Percentiles rank a stretch among this genome's conserved stretches.
phyloP scores from a whole-genome alignment of 2,797 vertebrate genomes.

The Tenualosa thibaudeaui region DNA sequence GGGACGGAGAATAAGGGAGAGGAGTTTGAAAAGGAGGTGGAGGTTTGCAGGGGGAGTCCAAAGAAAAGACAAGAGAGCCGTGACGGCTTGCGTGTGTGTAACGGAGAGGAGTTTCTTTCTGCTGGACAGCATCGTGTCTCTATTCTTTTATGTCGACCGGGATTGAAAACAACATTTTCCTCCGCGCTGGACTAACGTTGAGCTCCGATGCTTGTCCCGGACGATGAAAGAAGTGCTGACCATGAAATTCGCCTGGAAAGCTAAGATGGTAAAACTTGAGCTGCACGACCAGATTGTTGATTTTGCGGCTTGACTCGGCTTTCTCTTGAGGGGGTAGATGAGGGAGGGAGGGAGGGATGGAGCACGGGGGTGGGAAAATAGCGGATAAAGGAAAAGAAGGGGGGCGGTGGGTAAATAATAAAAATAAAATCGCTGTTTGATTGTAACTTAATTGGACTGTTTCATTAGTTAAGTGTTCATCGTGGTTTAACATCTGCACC shows the following conservation, averaged over 20 bases:
- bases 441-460: constrained; percentile 27
- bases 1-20: constrained; percentile 52
- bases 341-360: constrained; percentile 27
- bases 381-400: constrained; percentile 57
- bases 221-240: constrained; percentile 80
- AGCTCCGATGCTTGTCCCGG: constrained; percentile 72
- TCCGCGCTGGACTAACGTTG: constrained; percentile 49
- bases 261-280: constrained; percentile 86
- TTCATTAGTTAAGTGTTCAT: constrained; percentile 23
- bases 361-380: constrained; percentile 60
- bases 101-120: constrained; percentile 58
- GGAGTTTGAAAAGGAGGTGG: constrained; percentile 52
- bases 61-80: constrained; percentile 35
- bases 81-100: constrained; percentile 52
- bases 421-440: background rate
- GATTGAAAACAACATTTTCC: constrained; percentile 36
- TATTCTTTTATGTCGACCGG: constrained; percentile 30
- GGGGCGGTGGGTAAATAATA: constrained; percentile 21
- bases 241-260: constrained; percentile 94
- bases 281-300: constrained; percentile 47
- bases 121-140: constrained; percentile 46
- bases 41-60: constrained; percentile 20
- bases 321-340: constrained; percentile 14
- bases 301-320: constrained; percentile 55
- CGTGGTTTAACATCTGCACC: background rate